phyloP scores from a whole-genome alignment of 2,888 invertebrate genomes.

The Heliconius cydno region DNA sequence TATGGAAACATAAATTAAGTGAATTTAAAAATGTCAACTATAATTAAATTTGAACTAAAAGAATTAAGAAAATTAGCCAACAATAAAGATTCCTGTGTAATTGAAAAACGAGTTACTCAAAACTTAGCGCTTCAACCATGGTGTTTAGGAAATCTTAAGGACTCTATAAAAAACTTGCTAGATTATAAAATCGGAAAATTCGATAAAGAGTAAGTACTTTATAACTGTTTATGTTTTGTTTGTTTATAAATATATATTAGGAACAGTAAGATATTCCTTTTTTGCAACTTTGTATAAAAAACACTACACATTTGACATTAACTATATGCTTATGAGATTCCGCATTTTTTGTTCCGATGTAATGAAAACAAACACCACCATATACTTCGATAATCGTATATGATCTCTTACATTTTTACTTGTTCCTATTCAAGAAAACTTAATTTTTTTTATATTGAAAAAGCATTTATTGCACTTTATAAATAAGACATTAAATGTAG shows the following conservation, averaged over 20 bases:
- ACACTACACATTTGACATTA: neutral
- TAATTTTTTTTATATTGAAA: neutral
- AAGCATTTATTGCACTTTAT: neutral
- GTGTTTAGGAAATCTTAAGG: slow-evolving; percentile 84
- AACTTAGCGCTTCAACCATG: slow-evolving; percentile 85
- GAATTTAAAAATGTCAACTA: slow-evolving; percentile 69
- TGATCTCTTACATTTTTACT: no score
- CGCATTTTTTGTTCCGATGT: neutral
- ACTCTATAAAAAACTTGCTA: slow-evolving; percentile 84
- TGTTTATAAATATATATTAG: neutral
- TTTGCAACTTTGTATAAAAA: neutral
- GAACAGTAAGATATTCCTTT: neutral
- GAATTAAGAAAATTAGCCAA: slow-evolving; percentile 81
- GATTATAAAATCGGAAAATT: slow-evolving; percentile 84
- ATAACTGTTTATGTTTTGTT: neutral
- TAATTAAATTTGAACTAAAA: slow-evolving; percentile 79
- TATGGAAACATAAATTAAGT: slow-evolving; percentile 32
- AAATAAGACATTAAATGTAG: no score
- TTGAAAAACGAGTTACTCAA: slow-evolving; percentile 80
- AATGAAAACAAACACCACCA: neutral
- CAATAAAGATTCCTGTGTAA: slow-evolving; percentile 83
- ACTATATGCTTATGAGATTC: neutral
- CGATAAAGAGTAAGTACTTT: slow-evolving; percentile 82
- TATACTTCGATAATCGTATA: no score
- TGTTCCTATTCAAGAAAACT: neutral